phyloP scores from a whole-genome alignment of 2,797 vertebrate species.

The Myotis planiceps region DNA sequence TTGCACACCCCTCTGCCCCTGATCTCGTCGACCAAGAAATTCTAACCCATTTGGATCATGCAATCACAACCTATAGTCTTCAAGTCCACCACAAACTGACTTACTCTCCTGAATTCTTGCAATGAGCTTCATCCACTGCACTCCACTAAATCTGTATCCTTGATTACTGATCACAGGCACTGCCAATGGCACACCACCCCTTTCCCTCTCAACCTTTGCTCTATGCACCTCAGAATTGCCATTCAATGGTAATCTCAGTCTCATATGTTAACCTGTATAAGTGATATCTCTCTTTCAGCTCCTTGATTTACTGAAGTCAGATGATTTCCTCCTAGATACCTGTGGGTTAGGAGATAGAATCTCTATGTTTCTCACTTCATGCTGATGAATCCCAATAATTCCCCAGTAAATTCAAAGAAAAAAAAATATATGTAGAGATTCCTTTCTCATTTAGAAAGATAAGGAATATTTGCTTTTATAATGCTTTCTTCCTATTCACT shows the following conservation, averaged over 20 bases:
- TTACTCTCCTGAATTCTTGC: neutral
- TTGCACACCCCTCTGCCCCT: neutral
- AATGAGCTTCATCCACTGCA: neutral
- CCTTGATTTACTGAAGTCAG: neutral
- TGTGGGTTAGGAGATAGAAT: neutral
- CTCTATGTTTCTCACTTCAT: neutral
- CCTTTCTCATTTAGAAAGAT: neutral
- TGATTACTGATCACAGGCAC: neutral
- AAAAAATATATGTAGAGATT: neutral
- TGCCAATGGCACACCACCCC: neutral
- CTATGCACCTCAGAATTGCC: neutral
- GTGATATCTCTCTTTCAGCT: neutral
- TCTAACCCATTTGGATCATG: neutral
- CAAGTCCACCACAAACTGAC: neutral
- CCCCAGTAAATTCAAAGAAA: neutral
- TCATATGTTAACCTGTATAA: neutral
- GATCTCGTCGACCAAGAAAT: neutral
- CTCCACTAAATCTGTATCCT: neutral
- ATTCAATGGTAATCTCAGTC: neutral
- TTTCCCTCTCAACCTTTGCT: neutral
- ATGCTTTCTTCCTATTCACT: neutral
- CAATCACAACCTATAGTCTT: neutral
- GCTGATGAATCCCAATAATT: neutral
- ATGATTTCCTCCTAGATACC: neutral
- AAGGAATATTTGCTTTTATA: neutral